Evolutionary conservation across 2,888 invertebrate genomes (phyloP), one percentile per base, ranked within the genome.

Genomic region (Anoplius nigerrimus): DNA sequence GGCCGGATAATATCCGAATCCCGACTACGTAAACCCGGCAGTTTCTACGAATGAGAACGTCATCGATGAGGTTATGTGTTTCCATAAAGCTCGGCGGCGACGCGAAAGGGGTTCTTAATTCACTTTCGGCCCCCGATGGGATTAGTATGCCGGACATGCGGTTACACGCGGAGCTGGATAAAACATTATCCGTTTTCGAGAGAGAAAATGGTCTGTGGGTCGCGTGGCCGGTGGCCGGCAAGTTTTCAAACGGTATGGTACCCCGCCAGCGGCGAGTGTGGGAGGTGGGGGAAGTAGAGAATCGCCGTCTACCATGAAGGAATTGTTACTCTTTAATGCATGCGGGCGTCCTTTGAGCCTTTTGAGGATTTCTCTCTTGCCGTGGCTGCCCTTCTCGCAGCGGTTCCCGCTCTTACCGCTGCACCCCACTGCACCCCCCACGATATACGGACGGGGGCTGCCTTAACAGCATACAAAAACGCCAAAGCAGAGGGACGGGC

Each of bases 271-370:
- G 24, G 24, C n/a, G n/a, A n/a, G n/a, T n/a, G 24, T 45, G 58
- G 42, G 8, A 11, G 16, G 13, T 2, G 16, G 45, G n/a, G 2
- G 69, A 46, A 64, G 34, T 52, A 62, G 68, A 69, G 59, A 66
- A 72, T 75, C 69, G 68, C 66, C 57, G 55, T 67, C 63, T 62
- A 64, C 68, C 74, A 62, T 65, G 74, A 80, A 76, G 82, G 76
- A 78, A 84, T 82, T 75, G 84, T 85, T 84, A 84, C 84, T 81
- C 84, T 82, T 84, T 82, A 84, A 85, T 83, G 79, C 81, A 85
- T 84, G 84, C 85, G 84, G 83, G 82, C 78, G 75, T 82, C 83
- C 86, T 86, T 87, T 87, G 86, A 87, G 79, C 84, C 85, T 85
- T 85, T 86, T 81, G 82, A 84, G 82, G 78, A 85, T 81, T 83